A percentile compares a stretch with the other conserved stretches of the same genome.
phyloP scores from a whole-genome alignment of 2,113 vertebrate species.

The Nannospalax galili region DNA sequence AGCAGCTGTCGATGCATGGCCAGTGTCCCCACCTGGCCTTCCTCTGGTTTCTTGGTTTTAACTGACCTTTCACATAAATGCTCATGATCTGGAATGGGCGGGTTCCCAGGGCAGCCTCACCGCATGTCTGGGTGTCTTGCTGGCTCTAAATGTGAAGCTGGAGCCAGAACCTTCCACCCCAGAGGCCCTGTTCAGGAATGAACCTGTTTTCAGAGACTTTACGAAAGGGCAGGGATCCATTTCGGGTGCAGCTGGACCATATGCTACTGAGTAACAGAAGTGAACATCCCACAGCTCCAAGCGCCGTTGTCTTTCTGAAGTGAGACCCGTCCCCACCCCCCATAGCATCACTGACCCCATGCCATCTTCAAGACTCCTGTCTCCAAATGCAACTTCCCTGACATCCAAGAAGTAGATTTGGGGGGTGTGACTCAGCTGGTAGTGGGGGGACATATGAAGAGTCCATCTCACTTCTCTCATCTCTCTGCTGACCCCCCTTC shows the following conservation, averaged over 20 bases:
- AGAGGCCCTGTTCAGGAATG: background rate
- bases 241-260: background rate
- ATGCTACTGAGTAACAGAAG: background rate
- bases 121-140: too few relatives aligned
- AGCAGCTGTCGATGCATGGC: background rate
- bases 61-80: background rate
- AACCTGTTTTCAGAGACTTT: background rate
- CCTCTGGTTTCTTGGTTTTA: background rate
- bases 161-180: background rate
- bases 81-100: fast-evolving
- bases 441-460: fast-evolving
- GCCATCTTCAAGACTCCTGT: background rate
- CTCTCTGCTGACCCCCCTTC: background rate
- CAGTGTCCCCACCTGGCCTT: fast-evolving
- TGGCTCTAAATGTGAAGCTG: background rate
- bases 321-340: background rate
- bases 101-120: fast-evolving
- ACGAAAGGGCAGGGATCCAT: background rate
- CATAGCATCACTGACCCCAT: background rate
- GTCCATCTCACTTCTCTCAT: background rate
- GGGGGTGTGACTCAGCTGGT: fast-evolving
- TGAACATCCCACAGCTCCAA: fast-evolving
- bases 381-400: too few relatives aligned
- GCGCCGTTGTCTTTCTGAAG: too few relatives aligned
- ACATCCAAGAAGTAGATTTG: background rate